Evolutionary conservation across 1,140 invertebrate species (phyloP), one percentile per base, ranked within the genome.

Genomic region (Copidosoma floridanum): DNA sequence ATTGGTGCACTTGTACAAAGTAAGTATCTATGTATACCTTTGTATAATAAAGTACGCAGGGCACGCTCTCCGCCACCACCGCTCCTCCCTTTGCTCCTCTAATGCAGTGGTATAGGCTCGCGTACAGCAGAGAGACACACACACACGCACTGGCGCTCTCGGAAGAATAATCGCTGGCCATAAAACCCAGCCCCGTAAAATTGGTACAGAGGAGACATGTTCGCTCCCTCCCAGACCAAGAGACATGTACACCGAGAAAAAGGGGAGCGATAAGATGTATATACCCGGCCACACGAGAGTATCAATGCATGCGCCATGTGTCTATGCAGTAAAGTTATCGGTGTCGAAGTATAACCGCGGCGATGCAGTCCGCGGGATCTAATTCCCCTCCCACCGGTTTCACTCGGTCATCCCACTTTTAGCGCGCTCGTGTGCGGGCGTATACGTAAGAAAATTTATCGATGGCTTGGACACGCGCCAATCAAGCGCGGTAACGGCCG

Each of bases 391-490:
- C 7, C 38, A 41, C 16, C n/a, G n/a, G n/a, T n/a, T n/a, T n/a
- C n/a, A n/a, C n/a, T n/a, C n/a, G n/a, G n/a, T n/a, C n/a, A n/a
- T n/a, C 8, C 16, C 16, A 41, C 21, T 8, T 38, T 12, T 38
- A n/a, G 12, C 18, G 12, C 14, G 16, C 8, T 7, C 12, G 11
- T 21, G 20, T 20, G 8, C 12, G 47, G n/a, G 47, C 2, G 47
- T 11, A 18, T 29, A 8, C 24, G 24, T 35, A n/a, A 37, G 38
- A 23, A 44, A 54, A 62, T 52, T 57, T 57, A 63, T 53, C 54
- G 55, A 57, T 52, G 53, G 41, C 32, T 55, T 58, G 62, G 56
- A 50, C 51, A 58, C 56, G 41, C 57, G 56, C 50, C 57, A 64
- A 58, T 64, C 62, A 58, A 53, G 51, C 41, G 38, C 48, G 21